Percentiles rank a stretch among this genome's conserved stretches.
phyloP scores from a whole-genome alignment of 2,888 invertebrate genomes.

The Escarpia spicata region DNA sequence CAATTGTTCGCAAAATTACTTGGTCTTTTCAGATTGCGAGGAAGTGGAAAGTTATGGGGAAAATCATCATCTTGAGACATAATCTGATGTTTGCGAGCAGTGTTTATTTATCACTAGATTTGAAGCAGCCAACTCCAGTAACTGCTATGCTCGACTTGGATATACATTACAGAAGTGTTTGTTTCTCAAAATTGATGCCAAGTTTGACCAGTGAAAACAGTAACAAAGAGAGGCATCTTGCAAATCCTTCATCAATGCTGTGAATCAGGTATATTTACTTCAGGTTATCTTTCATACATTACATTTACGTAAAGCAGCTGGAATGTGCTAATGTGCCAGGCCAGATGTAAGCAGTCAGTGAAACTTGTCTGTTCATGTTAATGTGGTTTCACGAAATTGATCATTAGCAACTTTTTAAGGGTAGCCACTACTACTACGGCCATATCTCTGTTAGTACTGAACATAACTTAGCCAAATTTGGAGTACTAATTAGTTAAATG shows the following conservation, averaged over 20 bases:
- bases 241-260: not conserved
- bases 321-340: not conserved
- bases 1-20: not conserved
- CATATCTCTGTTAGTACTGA: too few relatives aligned
- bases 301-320: not conserved
- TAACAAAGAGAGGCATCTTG: not conserved
- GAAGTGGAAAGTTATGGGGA: constrained; percentile 56
- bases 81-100: not conserved
- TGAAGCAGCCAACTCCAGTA: not conserved
- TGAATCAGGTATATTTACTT: not conserved
- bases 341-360: not conserved
- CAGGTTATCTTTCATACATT: not conserved
- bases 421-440: too few relatives aligned
- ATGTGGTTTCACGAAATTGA: too few relatives aligned
- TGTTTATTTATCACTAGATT: not conserved
- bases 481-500: too few relatives aligned
- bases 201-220: not conserved
- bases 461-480: too few relatives aligned
- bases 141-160: not conserved
- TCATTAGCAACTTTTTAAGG: too few relatives aligned
- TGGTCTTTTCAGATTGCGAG: constrained; percentile 51
- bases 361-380: not conserved
- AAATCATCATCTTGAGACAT: constrained; percentile 21
- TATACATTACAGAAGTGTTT: not conserved
- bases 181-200: not conserved